A percentile compares a stretch with the other conserved stretches of the same genome.
These are phyloP conservation scores for Leptarthrus brevirostris DNA, from an alignment of 2,888 invertebrate genomes.

Conservation along the genomic window DNA sequence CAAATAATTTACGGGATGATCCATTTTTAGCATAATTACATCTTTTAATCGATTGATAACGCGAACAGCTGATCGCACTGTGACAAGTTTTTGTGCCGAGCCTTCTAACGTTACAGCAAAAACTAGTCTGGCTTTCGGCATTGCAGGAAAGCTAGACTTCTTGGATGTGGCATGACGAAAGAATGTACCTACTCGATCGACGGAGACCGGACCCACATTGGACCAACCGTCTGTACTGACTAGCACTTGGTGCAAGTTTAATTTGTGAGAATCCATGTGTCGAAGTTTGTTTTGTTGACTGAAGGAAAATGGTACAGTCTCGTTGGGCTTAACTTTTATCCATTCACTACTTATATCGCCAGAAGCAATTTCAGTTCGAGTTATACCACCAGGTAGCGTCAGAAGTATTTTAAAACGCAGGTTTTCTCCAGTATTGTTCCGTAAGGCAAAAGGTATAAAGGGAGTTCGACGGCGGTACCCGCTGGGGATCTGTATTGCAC, in stretches of 20 bases:
- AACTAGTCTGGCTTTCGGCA: conserved; percentile 80
- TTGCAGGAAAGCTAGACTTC: conserved; percentile 50
- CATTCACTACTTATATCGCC: conserved; percentile 70
- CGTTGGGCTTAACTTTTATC: conserved; percentile 78
- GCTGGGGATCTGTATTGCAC: conserved; percentile 55
- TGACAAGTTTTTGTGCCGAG: conserved; percentile 92
- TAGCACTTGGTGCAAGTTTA: conserved; percentile 86
- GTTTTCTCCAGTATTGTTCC: conserved; percentile 89
- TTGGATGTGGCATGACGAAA: conserved; percentile 77
- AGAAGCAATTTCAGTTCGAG: conserved; percentile 61
- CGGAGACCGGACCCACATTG: conserved; percentile 86
- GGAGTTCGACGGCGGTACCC: conserved; percentile 82
- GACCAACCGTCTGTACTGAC: conserved; percentile 93
- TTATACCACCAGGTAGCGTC: conserved; percentile 74
- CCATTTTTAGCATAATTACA: conserved; percentile 78
- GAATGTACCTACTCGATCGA: conserved; percentile 95
- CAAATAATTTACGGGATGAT: conserved; percentile 60
- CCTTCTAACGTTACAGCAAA: conserved; percentile 93
- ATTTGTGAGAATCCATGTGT: conserved; percentile 80
- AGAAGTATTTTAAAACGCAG: conserved; percentile 88
- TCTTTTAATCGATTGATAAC: conserved; percentile 82
- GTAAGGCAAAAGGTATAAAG: conserved; percentile 93
- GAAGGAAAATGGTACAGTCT: conserved; percentile 88
- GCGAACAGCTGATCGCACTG: conserved; percentile 89
- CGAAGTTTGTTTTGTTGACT: conserved; percentile 76